These are phyloP conservation scores for Epizoanthus rinbou DNA, from an alignment of 92 coral and sea anemone genomes.

Conservation along the genomic window DNA sequence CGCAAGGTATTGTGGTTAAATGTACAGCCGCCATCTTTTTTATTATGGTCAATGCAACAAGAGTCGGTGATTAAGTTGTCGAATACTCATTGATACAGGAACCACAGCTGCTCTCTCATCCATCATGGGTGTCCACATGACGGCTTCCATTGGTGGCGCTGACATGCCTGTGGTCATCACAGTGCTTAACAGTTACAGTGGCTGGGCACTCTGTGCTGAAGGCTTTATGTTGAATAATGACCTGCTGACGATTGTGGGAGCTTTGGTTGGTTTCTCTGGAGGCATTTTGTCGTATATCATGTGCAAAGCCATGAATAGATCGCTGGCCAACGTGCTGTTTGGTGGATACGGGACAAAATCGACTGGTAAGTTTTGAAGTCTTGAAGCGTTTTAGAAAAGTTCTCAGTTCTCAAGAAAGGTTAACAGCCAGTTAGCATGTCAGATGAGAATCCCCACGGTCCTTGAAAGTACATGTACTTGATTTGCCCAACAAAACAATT, in stretches of 20 bases:
- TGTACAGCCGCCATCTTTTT: too few relatives aligned
- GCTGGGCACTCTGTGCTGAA: conserved; percentile 99
- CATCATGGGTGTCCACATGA: conserved; percentile 98
- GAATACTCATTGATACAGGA: conserved; percentile 51
- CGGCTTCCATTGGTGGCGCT: conserved; percentile 99
- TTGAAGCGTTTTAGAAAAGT: neutral
- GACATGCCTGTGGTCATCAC: conserved; percentile 99
- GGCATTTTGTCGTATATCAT: conserved; percentile 99
- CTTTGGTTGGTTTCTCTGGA: conserved; percentile 99
- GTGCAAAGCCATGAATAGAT: conserved; percentile 99
- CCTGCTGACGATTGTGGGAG: conserved; percentile 97
- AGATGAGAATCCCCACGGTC: too few relatives aligned
- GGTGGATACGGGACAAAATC: conserved; percentile 99
- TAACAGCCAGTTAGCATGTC: too few relatives aligned
- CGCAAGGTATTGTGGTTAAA: too few relatives aligned
- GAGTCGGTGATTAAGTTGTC: neutral
- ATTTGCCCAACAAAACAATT: too few relatives aligned
- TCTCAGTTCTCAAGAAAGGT: too few relatives aligned
- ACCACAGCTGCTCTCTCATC: conserved; percentile 89
- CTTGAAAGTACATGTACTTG: too few relatives aligned
- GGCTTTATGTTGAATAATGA: conserved; percentile 99
- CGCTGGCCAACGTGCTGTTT: conserved; percentile 86
- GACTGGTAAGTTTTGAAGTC: conserved; percentile 70
- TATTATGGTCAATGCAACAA: too few relatives aligned
- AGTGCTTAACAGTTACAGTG: conserved; percentile 98